These are phyloP conservation scores for Smutsia temminckii DNA, from an alignment of 2,797 vertebrate species.

Conservation along the genomic window DNA sequence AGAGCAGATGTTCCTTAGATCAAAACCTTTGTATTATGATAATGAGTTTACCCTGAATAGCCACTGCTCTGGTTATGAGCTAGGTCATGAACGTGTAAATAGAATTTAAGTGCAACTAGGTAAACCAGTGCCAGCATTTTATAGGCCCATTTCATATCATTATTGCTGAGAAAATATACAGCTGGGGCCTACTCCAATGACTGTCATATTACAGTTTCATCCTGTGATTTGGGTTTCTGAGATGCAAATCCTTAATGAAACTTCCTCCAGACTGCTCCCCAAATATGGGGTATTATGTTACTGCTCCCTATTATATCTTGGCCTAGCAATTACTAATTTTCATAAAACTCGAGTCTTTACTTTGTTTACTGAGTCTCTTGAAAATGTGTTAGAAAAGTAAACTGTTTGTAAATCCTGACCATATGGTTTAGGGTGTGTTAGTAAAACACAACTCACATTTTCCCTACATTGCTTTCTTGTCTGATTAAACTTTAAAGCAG, in stretches of 20 bases:
- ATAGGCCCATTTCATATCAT: background rate
- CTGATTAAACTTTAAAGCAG: slow-evolving; percentile 47
- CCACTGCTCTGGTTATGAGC: background rate
- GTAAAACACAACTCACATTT: slow-evolving; percentile 26
- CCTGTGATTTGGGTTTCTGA: background rate
- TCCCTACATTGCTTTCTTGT: background rate
- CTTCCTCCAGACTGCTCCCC: background rate
- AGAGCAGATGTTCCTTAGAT: slow-evolving; percentile 56
- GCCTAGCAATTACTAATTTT: background rate
- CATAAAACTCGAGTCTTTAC: background rate
- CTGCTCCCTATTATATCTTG: background rate
- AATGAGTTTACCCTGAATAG: slow-evolving; percentile 33
- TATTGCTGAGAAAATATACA: slow-evolving; percentile 46
- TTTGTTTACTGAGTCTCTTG: background rate
- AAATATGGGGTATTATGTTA: background rate
- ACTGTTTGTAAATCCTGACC: slow-evolving; percentile 2
- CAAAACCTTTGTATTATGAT: slow-evolving; percentile 24
- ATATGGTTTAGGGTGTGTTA: background rate
- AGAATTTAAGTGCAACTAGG: background rate
- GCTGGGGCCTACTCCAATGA: background rate
- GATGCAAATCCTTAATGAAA: background rate
- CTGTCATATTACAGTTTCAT: background rate
- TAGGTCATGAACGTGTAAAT: background rate
- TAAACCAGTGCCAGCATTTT: slow-evolving; percentile 8
- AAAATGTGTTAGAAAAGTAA: slow-evolving; percentile 30